Conservation (phyloP, 2,113 vertebrate species). For the Piprites chloris region DNA sequence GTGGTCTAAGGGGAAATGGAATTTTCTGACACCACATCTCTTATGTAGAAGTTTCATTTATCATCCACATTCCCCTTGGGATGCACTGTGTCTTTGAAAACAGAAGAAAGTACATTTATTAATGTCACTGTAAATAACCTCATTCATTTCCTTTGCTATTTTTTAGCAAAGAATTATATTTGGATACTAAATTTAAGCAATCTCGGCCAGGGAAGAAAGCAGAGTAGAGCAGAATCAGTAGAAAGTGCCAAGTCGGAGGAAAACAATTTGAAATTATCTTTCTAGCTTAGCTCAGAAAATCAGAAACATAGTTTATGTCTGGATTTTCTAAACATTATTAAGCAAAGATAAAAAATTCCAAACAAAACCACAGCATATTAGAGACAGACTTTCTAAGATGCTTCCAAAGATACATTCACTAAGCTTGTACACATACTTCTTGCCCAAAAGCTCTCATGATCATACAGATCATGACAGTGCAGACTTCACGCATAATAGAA, state of each 20-base stretch:
- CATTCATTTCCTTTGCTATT: neutral
- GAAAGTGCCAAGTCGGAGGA: neutral
- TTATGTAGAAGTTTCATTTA: neutral
- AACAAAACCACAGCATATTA: neutral
- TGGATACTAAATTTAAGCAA: neutral
- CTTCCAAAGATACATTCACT: neutral
- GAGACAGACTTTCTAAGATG: neutral
- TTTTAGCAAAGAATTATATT: neutral
- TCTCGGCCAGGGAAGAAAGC: neutral
- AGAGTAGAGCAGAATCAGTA: neutral
- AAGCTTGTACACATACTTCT: neutral
- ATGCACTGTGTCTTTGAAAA: neutral
- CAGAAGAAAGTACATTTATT: neutral
- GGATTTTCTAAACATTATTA: slow-evolving; percentile 7
- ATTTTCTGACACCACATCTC: neutral
- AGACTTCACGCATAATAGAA: neutral
- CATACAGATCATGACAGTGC: neutral
- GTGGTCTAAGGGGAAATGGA: neutral
- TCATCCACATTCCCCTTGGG: neutral
- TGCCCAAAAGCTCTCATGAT: neutral
- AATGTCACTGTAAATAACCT: neutral
- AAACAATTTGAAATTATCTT: neutral
- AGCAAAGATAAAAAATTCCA: slow-evolving; percentile 10
- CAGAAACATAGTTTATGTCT: neutral
- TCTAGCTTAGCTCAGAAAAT: neutral